phyloP scores from a whole-genome alignment of 2,797 vertebrate genomes.

The Gallinago solitaria region DNA sequence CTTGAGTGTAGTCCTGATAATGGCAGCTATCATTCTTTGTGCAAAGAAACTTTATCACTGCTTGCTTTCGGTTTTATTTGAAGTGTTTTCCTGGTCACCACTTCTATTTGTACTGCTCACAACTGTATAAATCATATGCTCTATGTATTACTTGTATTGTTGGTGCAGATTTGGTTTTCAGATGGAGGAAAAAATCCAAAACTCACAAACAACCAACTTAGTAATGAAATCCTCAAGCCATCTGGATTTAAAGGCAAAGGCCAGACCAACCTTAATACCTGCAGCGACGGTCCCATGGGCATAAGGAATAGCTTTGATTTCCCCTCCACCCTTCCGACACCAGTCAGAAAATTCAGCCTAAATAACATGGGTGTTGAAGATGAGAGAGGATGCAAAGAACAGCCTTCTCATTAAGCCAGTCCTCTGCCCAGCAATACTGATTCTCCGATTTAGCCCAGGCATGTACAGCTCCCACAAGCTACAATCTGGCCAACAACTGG shows the following conservation, averaged over 20 bases:
- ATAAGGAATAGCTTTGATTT: not conserved
- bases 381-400: not conserved
- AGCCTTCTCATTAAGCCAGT: not conserved
- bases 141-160: not conserved
- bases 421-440: not conserved
- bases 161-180: not conserved
- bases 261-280: not conserved
- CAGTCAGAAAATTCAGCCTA: not conserved
- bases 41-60: not conserved
- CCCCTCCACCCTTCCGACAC: constrained; percentile 15
- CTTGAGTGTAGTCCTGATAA: not conserved
- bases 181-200: not conserved
- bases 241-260: constrained; percentile 20
- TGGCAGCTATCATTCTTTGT: not conserved
- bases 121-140: not conserved
- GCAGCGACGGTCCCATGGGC: not conserved
- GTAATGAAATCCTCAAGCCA: constrained; percentile 6
- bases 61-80: not conserved
- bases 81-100: not conserved
- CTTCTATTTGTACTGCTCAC: not conserved
- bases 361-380: not conserved
- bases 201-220: not conserved
- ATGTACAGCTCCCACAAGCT: fast-evolving
- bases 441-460: not conserved
- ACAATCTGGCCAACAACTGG: fast-evolving